Evolutionary conservation across 2,888 invertebrate species (phyloP), one percentile per base, ranked within the genome.

Genomic region (Caenorhabditis plicata): DNA sequence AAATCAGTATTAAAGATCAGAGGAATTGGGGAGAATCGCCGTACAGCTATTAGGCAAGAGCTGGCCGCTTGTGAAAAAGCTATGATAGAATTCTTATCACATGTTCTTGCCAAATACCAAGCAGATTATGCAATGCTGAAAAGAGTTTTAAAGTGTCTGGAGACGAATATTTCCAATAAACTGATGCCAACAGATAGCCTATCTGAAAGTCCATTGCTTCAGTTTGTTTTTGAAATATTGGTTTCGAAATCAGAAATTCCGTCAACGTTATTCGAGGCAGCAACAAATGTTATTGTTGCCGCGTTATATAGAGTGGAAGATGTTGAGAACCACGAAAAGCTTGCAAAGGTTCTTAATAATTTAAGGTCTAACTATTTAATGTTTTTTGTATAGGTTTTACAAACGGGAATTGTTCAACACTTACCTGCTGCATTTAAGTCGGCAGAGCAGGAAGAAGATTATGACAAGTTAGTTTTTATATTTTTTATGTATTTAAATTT

Each of bases 1-100:
- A n/a, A n/a, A n/a, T n/a, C n/a, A n/a, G n/a, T n/a, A n/a, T n/a
- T n/a, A n/a, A n/a, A n/a, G n/a, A n/a, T n/a, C n/a, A n/a, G n/a
- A n/a, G 76, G 83, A 77, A 85, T 98, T 57, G 96, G 95, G 32
- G 90, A 90, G 67, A 96, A 95, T 83, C 86, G 96, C 60, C 85
- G 95, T 61, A 87, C 88, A 64, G 90, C 92, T 77, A 87, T 96
- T 36, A 87, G 89, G 72, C 86, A 87, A 48, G 90, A 93, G 80
- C 85, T 94, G 64, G 86, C 87, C 73, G 84, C 85, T 38, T 88
- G 89, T 81, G 88, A 91, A 25, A 87, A 88, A 27, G 86, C 49
- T 4, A 60, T 60, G 49, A 27, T 60, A 17, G 27, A 27, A 13
- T 60, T 60, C 20, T 15, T 60, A 15, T 19, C 55, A 8, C 62